These are phyloP conservation scores for Lasioglossum calceatum DNA, from an alignment of 2,888 invertebrate species.

Conservation along the genomic window DNA sequence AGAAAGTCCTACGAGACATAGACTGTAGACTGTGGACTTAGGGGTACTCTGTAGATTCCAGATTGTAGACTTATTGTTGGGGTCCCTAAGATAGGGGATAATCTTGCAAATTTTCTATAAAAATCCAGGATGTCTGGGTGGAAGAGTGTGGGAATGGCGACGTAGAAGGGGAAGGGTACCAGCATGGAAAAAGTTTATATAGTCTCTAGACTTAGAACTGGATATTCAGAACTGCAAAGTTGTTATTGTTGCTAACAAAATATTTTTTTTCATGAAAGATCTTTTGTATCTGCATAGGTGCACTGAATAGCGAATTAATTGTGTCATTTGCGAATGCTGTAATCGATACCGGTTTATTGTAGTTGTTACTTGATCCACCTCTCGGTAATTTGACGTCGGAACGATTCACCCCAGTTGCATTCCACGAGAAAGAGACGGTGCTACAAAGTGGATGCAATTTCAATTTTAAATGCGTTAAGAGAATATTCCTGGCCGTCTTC, in stretches of 20 bases:
- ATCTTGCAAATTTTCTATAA: too few species aligned
- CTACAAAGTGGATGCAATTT: slow-evolving; percentile 40
- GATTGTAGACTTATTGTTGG: too few species aligned
- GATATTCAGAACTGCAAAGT: not conserved
- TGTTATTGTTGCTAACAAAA: not conserved
- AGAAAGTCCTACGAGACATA: too few species aligned
- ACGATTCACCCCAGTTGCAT: slow-evolving; percentile 9
- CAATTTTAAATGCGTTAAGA: slow-evolving; percentile 49
- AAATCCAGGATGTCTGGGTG: too few species aligned
- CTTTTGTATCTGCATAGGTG: too few species aligned
- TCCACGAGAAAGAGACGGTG: slow-evolving; percentile 4
- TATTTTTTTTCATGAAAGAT: not conserved
- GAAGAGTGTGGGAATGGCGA: too few species aligned
- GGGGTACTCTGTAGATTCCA: too few species aligned
- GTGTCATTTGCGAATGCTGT: not conserved
- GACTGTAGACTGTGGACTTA: too few species aligned
- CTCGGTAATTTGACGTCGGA: slow-evolving; percentile 29
- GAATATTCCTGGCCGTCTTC: slow-evolving; percentile 39
- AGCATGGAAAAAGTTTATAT: too few species aligned
- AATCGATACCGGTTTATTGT: not conserved
- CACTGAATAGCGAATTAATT: not conserved
- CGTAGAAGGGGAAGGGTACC: too few species aligned
- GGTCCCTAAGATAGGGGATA: too few species aligned
- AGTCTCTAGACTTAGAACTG: too few species aligned
- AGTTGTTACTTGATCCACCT: slow-evolving; percentile 8